phyloP scores from a whole-genome alignment of 2,113 vertebrate species.

The Gnathonemus echidnorhynchus region DNA sequence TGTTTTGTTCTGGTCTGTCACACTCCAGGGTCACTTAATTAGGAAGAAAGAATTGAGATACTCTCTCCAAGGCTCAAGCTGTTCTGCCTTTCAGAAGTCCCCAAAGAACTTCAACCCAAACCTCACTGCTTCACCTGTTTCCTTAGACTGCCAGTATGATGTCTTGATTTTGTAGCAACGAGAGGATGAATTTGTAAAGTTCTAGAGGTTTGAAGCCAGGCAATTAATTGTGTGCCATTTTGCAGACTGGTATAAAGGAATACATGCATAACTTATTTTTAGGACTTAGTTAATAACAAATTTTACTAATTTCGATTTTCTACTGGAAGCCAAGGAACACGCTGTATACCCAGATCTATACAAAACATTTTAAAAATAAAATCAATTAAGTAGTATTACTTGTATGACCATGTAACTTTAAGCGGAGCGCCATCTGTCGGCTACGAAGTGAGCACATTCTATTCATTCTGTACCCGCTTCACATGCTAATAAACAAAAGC shows the following conservation, averaged over 20 bases:
- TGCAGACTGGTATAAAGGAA: neutral
- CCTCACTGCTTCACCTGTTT: neutral
- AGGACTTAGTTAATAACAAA: neutral
- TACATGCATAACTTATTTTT: neutral
- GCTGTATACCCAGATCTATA: neutral
- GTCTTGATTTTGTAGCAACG: neutral
- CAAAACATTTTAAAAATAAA: neutral
- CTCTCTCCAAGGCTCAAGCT: neutral
- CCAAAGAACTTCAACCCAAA: neutral
- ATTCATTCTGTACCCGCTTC: neutral
- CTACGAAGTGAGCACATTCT: neutral
- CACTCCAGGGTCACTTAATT: neutral
- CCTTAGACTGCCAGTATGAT: neutral
- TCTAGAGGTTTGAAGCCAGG: neutral
- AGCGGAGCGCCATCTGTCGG: constrained; percentile 54
- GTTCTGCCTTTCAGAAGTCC: neutral
- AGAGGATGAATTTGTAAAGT: neutral
- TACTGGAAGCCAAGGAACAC: neutral
- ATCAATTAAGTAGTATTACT: neutral
- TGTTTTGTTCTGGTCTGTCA: neutral
- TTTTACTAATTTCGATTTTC: neutral
- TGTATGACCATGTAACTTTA: constrained; percentile 28
- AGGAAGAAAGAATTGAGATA: neutral
- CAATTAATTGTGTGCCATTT: neutral
- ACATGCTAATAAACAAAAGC: neutral